Conservation (phyloP, 92 coral and sea anemone species). For the Parazoanthus darwini region DNA sequence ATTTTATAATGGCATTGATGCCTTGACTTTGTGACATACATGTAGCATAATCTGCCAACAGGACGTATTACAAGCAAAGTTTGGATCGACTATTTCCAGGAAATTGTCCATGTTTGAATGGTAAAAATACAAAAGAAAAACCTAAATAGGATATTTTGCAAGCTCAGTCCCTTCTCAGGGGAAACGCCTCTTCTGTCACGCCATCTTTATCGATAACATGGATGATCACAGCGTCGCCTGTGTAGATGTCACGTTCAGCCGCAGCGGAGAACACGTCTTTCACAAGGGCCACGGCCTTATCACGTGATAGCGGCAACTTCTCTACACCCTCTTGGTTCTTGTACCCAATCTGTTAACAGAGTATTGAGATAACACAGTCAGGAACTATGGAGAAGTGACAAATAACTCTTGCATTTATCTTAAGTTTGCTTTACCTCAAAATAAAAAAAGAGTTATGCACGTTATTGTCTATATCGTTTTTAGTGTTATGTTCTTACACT, state of each 20-base stretch:
- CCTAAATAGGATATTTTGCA: neutral
- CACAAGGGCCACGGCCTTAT: conserved; percentile 89
- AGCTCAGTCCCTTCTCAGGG: conserved; percentile 87
- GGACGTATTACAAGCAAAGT: neutral
- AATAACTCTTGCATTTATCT: too few species aligned
- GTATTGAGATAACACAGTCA: neutral
- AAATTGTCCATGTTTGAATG: neutral
- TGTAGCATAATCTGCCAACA: neutral
- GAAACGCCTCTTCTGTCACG: conserved; percentile 83
- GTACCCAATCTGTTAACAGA: conserved; percentile 80
- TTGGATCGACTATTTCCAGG: neutral
- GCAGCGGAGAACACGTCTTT: conserved; percentile 98
- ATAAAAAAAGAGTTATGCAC: too few species aligned
- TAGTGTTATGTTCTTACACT: too few species aligned
- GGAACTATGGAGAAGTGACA: neutral
- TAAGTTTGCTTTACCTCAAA: too few species aligned
- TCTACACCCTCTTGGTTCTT: conserved; percentile 92
- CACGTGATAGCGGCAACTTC: conserved; percentile 79
- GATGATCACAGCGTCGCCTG: conserved; percentile 92
- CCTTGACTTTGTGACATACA: neutral
- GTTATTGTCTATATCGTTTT: too few species aligned
- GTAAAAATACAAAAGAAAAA: neutral
- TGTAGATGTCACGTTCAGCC: conserved; percentile 95
- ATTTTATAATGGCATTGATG: neutral
- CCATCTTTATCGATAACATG: conserved; percentile 83